phyloP scores from a whole-genome alignment of 2,888 invertebrate species.

The Polietes domitor region DNA sequence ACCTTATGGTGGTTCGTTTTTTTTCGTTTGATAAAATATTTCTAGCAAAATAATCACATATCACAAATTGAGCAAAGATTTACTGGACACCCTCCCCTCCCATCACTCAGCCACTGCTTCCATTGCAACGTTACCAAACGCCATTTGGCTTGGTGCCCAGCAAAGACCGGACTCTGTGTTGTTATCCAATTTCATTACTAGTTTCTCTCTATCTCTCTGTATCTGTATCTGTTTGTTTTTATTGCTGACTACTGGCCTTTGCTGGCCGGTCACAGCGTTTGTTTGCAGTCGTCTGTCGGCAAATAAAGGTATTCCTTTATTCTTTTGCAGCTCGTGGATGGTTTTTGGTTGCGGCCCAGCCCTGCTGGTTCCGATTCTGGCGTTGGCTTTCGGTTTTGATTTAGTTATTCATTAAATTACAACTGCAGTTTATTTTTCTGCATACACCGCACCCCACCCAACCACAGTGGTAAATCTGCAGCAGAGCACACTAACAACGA shows the following conservation, averaged over 20 bases:
- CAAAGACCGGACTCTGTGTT: not conserved
- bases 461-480: no score
- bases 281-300: not conserved
- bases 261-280: not conserved
- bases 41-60: conserved; percentile 28
- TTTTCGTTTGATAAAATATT: not conserved
- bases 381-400: conserved; percentile 13
- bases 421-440: conserved; percentile 49
- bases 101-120: conserved; percentile 1
- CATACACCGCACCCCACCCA: no score
- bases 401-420: conserved; percentile 41
- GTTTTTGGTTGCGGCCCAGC: not conserved
- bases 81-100: no score
- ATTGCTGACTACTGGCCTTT: conserved; percentile 1
- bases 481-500: not conserved
- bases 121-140: not conserved
- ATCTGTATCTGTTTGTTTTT: conserved; percentile 31
- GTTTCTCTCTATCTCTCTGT: conserved; percentile 16
- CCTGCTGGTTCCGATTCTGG: not conserved
- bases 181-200: conserved; percentile 43
- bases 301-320: conserved; percentile 3
- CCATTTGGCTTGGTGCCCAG: conserved; percentile 55
- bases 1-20: conserved; percentile 30
- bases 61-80: conserved; percentile 27
- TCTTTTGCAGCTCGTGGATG: not conserved